Evolutionary conservation across 2,797 vertebrate genomes (phyloP).

Genomic region (Stomatorhinus walkeri): DNA sequence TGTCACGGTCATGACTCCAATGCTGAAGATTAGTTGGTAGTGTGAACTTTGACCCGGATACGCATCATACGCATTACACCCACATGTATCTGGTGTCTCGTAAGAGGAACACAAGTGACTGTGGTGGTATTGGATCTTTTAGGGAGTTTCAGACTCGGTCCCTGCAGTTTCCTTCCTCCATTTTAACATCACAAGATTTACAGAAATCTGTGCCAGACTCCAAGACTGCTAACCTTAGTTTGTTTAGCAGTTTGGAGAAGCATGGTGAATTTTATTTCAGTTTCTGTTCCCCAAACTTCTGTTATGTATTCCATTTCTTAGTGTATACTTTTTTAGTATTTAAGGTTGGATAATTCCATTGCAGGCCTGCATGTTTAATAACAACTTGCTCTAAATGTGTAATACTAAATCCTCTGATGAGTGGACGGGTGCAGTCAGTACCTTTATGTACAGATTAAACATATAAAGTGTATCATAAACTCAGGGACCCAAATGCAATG

Average conservation of each 20-base stretch:
- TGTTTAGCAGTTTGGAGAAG: background rate
- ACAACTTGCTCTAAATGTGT: background rate
- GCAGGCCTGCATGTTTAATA: background rate
- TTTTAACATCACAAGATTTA: background rate
- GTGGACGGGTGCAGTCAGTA: background rate
- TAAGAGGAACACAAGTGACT: background rate
- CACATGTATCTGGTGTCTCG: background rate
- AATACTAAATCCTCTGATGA: background rate
- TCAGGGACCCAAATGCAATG: background rate
- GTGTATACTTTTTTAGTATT: background rate
- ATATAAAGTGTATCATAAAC: background rate
- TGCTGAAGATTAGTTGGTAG: background rate
- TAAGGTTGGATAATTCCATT: background rate
- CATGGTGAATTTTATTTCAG: background rate
- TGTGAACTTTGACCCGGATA: background rate
- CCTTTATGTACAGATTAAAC: background rate
- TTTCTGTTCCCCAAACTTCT: background rate
- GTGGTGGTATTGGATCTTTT: background rate
- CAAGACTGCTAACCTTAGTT: background rate
- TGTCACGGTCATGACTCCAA: background rate
- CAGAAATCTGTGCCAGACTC: background rate
- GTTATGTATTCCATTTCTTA: background rate
- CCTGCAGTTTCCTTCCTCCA: background rate
- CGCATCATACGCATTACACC: background rate
- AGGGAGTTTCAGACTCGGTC: background rate